Evolutionary conservation across 2,113 vertebrate genomes (phyloP).

Genomic region (Chaetodon trifascialis): DNA sequence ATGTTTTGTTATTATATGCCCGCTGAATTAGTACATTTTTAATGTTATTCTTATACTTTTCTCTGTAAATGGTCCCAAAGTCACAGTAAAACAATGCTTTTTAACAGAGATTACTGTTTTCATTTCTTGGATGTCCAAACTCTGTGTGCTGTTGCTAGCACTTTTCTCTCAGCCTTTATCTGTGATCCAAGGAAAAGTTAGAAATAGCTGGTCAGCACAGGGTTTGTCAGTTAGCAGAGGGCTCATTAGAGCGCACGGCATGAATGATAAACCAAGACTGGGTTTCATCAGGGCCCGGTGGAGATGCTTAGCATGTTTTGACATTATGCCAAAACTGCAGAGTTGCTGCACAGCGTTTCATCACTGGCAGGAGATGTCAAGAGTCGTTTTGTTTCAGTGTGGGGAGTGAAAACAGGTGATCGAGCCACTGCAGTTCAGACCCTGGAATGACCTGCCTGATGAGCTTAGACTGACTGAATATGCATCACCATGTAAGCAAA

Average conservation of each 20-base stretch:
- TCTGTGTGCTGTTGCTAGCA: background rate
- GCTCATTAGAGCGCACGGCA: constrained; percentile 38
- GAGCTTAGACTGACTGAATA: background rate
- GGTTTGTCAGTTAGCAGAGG: background rate
- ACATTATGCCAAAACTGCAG: constrained; percentile 6
- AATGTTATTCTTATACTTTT: background rate
- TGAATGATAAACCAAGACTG: constrained; percentile 33
- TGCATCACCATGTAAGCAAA: constrained; percentile 1
- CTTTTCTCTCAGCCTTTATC: constrained; percentile 6
- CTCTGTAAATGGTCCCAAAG: background rate
- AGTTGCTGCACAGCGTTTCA: constrained; percentile 5
- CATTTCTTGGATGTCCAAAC: background rate
- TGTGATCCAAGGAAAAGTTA: constrained; percentile 19
- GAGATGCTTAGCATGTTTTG: constrained; percentile 43
- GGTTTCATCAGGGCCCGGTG: constrained; percentile 43
- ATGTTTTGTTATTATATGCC: background rate
- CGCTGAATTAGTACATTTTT: background rate
- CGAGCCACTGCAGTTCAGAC: background rate
- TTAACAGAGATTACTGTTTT: background rate
- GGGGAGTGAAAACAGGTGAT: constrained; percentile 13
- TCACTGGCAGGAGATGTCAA: background rate
- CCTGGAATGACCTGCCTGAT: background rate
- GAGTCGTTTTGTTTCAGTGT: constrained; percentile 1
- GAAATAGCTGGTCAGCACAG: constrained; percentile 22
- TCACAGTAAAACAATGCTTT: background rate